Conservation (phyloP, 2,888 invertebrate species). For the Malacosoma neustria region DNA sequence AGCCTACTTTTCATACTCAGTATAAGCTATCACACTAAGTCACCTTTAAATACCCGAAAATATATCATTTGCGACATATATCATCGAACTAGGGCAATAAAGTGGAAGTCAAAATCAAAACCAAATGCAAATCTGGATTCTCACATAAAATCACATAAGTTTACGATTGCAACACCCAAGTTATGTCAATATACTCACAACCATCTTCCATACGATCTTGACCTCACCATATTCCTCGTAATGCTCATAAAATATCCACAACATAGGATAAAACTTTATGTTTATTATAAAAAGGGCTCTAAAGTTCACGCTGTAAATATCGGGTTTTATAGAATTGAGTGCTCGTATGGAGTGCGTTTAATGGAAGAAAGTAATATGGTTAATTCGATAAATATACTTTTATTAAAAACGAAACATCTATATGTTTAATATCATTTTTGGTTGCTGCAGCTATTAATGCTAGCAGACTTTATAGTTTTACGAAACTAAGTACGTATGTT, state of each 20-base stretch:
- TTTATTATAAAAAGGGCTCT: background rate
- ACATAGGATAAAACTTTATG: background rate
- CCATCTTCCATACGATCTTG: background rate
- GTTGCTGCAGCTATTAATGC: too few species aligned
- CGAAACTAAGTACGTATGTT: too few species aligned
- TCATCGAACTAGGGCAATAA: too few species aligned
- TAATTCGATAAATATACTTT: too few species aligned
- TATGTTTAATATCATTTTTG: too few species aligned
- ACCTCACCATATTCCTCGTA: background rate
- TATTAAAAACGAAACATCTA: too few species aligned
- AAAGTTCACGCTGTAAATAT: background rate
- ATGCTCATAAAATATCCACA: background rate
- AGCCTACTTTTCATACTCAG: too few species aligned
- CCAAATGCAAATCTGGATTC: background rate
- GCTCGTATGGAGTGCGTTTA: background rate
- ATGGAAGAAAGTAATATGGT: background rate
- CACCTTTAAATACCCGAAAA: too few species aligned
- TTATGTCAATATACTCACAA: conserved; percentile 6
- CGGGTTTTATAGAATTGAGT: background rate
- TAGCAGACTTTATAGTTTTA: too few species aligned
- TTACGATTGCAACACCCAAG: conserved; percentile 2
- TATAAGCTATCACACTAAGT: too few species aligned
- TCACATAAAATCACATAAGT: background rate
- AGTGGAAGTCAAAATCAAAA: too few species aligned
- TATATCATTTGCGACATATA: too few species aligned